Base-by-base conservation (phyloP, 1,140 invertebrate species). In the Orussus abietinus region DNA sequence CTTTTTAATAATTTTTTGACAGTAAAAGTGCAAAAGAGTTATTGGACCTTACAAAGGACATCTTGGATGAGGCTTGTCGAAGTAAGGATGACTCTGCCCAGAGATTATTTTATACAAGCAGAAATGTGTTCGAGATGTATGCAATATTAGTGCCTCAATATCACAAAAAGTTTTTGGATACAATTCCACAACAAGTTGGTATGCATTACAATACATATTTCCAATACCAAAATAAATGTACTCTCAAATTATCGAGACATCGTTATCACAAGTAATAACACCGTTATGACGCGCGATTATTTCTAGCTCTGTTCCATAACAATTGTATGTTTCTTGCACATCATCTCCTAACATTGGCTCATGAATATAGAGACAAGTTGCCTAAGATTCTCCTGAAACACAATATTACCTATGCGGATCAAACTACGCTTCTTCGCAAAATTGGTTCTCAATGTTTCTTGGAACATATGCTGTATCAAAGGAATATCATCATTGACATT, bases 271-370 rank as follows among this genome's bases (percentile, higher is more conserved):
- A 26, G 38, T 52, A 42, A 26, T 20, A 17, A 28, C 13, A 40
- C 32, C 36, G 31, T 22, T 42, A 44, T 26, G 5, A 6, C 22
- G 7, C 13, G 18, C 42, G 38, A 22, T 15, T 36, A 25, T 44
- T 69, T 74, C 43, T 76, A 86, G 92, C 88, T n/a, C 54, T 96
- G 12, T 90, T 92, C 55, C 85, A 93, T 68, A 97, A 96, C 70
- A 95, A 96, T 66, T 94, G 90, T 57, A 83, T 90, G 80, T 96
- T 85, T 61, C 75, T 96, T 1, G 80, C 85, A 1, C 85, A 93
- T 69, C 81, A 85, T 51, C 65, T 90, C 18, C 75, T 82, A 33
- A 81, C 76, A 5, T 63, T 85, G 35, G 80, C 79, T 4, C 79
- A 80, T 51, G 79, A 83, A 57, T 81, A 72, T 29, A 62, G 61